Evolutionary conservation across 1,140 invertebrate species (phyloP), one percentile per base, ranked within the genome.

Genomic region (Drosophila equinoxialis): DNA sequence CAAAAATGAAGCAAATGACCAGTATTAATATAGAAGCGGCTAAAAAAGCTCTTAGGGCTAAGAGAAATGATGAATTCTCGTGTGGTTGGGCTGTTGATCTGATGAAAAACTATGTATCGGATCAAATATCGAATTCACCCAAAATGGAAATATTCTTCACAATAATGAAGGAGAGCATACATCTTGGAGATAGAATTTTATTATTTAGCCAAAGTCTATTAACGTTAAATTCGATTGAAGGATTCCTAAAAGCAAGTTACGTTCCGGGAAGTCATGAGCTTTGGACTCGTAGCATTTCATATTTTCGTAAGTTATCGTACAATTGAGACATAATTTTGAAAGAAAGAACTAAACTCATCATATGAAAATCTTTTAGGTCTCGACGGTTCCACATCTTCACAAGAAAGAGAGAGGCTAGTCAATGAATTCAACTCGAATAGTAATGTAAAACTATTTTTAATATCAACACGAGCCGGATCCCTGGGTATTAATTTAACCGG

Each of bases 401-500:
- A 97, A 57, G 99, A 99, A 91, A 93, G 99, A 80, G 98, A 99
- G 91, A 98, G 98, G 90, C 93, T 99, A 13, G 99, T 99, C 66
- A 98, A 99, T 91, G 97, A 98, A 91, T 99, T 99, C 90, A 99
- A 99, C 93, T 95, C 96, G 42, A 97, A 97, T 93, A 94, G 95
- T n/a, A 95, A 96, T 74, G 94, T 98, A 42, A 95, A 96, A 92
- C 92, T 99, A 35, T 99, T 99, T 92, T 94, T 99, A 48, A 97
- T 99, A n/a, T 99, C 98, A 1, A 99, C 98, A 0, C 95, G 98
- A 90, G 99, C 98, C 62, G 98, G 98, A 13, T 99, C 98, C 23
- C 93, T 99, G 13, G 99, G 99, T 5, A 99, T 99, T 58, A 99
- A 99, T 94, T 94, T 99, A 20, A 97, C 98, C 54, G 98, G 98